Base-by-base conservation (phyloP, 53 echinoderm and acorn worm species). In the Hippasteria phrygiana region DNA sequence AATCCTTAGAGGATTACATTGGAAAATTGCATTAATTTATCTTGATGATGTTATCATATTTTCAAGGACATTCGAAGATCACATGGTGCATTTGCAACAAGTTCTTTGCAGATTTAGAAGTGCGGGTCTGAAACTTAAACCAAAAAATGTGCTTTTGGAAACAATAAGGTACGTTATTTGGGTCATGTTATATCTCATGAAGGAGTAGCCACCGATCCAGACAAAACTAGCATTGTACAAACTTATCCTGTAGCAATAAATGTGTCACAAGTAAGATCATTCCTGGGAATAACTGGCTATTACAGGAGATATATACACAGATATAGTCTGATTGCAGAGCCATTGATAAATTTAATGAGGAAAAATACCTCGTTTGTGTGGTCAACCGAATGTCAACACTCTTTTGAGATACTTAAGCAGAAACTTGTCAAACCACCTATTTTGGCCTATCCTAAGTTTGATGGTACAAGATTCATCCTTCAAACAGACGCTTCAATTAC, bases 401-500 rank as follows among this genome's bases (percentile, higher is more conserved):
- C 41, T n/a, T 73, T 73, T 43, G 73, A 73, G 16, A 42, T 73
- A 3, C 43, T 73, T 1, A 73, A 73, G 42, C 73, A 73, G 26
- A 73, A 43, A 4, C 73, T 43, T 41, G 26, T 73, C 4, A 22
- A 53, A 14, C 56, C 78, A 34, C 78, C 78, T 17, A 78, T 55
- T 34, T 78, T 78, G 38, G 54, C 78, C 20, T 83, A 65, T 64
- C 83, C 83, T 65, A 27, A 47, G 35, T 83, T 83, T 40, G 67
- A 83, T 64, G 83, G 67, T 28, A 39, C 78, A 17, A 78, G 50
- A 5, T 86, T 71, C 16, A 53, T 86, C 54, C 83, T 83, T 10
- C 83, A 83, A 37, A 83, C 83, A 10, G 83, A 83, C 22, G 83
- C 83, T 17, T 86, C 87, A 53, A 50, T 64, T n/a, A 81, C 64